phyloP scores from a whole-genome alignment of 2,888 invertebrate species.

The Muschampia plurimacula region DNA sequence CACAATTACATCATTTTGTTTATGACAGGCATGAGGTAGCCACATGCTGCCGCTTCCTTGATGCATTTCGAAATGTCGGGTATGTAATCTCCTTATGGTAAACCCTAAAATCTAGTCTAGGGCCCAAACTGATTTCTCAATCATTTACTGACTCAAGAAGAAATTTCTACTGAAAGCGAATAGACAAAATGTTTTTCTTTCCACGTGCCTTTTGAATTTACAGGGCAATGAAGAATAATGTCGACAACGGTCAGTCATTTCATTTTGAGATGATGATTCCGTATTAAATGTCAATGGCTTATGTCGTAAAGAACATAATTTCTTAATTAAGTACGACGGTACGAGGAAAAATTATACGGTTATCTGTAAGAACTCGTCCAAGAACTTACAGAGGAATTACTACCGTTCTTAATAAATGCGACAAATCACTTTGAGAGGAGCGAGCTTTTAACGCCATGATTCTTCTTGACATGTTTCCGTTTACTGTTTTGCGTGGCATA shows the following conservation, averaged over 20 bases:
- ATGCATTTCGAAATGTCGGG: too few relatives aligned
- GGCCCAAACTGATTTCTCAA: too few relatives aligned
- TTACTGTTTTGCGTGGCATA: conserved; percentile 77
- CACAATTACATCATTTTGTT: conserved; percentile 34
- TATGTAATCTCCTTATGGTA: too few relatives aligned
- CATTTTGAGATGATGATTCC: neutral
- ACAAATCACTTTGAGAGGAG: neutral
- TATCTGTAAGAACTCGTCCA: neutral
- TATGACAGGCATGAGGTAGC: conserved; percentile 26
- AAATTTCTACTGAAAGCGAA: too few relatives aligned
- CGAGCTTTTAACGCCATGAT: conserved; percentile 57
- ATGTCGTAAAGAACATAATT: neutral
- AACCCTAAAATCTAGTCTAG: too few relatives aligned
- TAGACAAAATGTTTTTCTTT: too few relatives aligned
- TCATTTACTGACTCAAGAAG: too few relatives aligned
- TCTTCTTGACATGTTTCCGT: conserved; percentile 77
- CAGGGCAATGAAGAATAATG: neutral
- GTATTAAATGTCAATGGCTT: neutral
- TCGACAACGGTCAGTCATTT: neutral
- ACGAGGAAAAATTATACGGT: too few relatives aligned
- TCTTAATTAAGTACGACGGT: neutral
- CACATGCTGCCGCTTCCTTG: too few relatives aligned
- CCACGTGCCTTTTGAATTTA: too few relatives aligned
- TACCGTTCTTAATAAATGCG: neutral
- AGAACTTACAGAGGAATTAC: neutral